Evolutionary conservation across 2,113 vertebrate genomes (phyloP).

Genomic region (Pogonocichla stellata): DNA sequence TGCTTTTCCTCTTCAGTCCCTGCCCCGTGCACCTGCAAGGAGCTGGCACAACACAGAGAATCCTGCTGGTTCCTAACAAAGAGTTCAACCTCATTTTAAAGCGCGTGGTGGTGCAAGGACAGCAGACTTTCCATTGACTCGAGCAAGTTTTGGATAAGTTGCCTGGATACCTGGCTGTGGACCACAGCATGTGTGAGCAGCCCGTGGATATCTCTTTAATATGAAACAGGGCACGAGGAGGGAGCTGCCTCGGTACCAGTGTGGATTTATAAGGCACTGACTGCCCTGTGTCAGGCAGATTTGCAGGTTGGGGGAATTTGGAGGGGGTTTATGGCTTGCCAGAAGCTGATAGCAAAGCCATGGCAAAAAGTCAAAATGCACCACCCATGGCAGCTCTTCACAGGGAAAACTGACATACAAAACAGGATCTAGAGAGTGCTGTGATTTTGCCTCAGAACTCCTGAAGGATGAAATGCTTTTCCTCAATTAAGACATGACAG

Average conservation of each 20-base stretch:
- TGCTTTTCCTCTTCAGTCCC: not conserved
- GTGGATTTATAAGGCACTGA: not conserved
- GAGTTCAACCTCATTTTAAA: not conserved
- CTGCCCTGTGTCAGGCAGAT: not conserved
- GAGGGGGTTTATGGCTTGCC: not conserved
- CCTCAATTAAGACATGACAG: not conserved
- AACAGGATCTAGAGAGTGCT: not conserved
- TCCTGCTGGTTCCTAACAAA: not conserved
- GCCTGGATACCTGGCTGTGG: constrained; percentile 29
- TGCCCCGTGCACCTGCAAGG: not conserved
- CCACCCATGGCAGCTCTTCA: constrained; percentile 12
- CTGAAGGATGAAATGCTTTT: not conserved
- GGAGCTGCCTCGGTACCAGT: not conserved
- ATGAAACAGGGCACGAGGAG: constrained; percentile 18
- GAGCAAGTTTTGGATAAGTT: constrained; percentile 27
- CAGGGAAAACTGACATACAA: not conserved
- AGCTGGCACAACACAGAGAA: not conserved
- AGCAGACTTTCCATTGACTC: not conserved
- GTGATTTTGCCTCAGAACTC: not conserved
- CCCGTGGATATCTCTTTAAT: not conserved
- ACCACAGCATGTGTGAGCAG: not conserved
- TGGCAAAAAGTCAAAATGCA: constrained; percentile 8
- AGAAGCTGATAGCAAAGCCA: not conserved
- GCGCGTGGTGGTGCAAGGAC: not conserved
- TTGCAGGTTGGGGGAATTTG: not conserved